phyloP scores from a whole-genome alignment of 2,888 invertebrate genomes.

The Tetranychus piercei region DNA sequence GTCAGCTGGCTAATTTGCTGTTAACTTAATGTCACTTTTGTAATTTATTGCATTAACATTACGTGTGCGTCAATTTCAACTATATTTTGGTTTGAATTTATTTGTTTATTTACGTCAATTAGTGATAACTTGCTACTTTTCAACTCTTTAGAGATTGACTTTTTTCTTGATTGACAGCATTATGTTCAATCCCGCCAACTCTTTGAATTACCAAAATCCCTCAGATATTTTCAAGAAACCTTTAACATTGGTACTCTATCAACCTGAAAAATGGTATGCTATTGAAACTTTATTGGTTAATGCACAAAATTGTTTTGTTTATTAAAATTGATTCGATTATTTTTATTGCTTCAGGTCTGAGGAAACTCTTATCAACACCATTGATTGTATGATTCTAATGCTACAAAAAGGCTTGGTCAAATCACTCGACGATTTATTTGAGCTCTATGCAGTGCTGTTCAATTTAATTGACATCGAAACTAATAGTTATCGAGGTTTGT shows the following conservation, averaged over 20 bases:
- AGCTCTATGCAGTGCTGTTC: not conserved
- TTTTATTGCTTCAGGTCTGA: not conserved
- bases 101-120: too few species aligned
- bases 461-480: constrained; percentile 1
- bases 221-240: not conserved
- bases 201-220: not conserved
- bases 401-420: not conserved
- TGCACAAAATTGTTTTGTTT: too few species aligned
- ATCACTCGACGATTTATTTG: not conserved
- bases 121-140: too few species aligned
- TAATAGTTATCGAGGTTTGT: not conserved
- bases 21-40: too few species aligned
- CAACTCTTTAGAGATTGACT: too few species aligned
- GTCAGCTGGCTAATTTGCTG: too few species aligned
- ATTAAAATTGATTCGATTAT: not conserved
- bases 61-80: too few species aligned
- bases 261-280: not conserved
- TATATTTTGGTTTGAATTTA: too few species aligned
- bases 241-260: not conserved
- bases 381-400: not conserved
- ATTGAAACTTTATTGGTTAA: not conserved
- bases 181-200: not conserved
- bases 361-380: not conserved
- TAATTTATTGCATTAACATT: too few species aligned
- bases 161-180: not conserved